Conservation (phyloP, 2,113 vertebrate genomes). For the Callopanchax toddi region DNA sequence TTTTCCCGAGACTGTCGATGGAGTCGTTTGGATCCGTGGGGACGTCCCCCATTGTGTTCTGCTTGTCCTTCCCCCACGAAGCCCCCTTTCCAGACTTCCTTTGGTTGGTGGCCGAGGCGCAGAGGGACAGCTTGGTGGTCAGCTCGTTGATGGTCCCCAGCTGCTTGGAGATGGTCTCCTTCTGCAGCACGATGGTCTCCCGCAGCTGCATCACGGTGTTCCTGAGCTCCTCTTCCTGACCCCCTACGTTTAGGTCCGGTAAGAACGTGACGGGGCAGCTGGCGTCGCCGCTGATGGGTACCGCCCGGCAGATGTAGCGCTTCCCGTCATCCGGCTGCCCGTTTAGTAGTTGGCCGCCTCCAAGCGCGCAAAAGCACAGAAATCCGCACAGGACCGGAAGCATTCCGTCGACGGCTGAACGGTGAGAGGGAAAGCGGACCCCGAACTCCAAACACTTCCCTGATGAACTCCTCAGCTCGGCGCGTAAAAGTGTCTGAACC, state of each 20-base stretch:
- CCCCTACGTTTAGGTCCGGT: constrained; percentile 77
- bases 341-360: constrained; percentile 46
- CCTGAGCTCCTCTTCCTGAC: constrained; percentile 89
- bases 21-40: constrained; percentile 90
- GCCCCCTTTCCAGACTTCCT: constrained; percentile 74
- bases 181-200: constrained; percentile 93
- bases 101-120: constrained; percentile 80
- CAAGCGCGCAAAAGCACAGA: constrained; percentile 71
- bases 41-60: constrained; percentile 94
- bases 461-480: not conserved
- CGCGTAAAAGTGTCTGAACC: constrained; percentile 46
- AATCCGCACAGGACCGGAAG: constrained; percentile 69
- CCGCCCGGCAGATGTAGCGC: constrained; percentile 90
- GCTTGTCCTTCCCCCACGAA: constrained; percentile 82
- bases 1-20: constrained; percentile 91
- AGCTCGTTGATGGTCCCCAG: constrained; percentile 91
- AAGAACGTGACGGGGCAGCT: constrained; percentile 85
- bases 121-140: constrained; percentile 90
- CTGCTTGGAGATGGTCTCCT: constrained; percentile 91
- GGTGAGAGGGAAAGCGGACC: not conserved
- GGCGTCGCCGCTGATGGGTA: constrained; percentile 81
- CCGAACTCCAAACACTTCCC: not conserved
- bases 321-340: constrained; percentile 80
- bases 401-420: constrained; percentile 60
- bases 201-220: constrained; percentile 92